Evolutionary conservation across 2,113 vertebrate genomes (phyloP), one percentile per base, ranked within the genome.

Genomic region (Tragelaphus strepsiceros): DNA sequence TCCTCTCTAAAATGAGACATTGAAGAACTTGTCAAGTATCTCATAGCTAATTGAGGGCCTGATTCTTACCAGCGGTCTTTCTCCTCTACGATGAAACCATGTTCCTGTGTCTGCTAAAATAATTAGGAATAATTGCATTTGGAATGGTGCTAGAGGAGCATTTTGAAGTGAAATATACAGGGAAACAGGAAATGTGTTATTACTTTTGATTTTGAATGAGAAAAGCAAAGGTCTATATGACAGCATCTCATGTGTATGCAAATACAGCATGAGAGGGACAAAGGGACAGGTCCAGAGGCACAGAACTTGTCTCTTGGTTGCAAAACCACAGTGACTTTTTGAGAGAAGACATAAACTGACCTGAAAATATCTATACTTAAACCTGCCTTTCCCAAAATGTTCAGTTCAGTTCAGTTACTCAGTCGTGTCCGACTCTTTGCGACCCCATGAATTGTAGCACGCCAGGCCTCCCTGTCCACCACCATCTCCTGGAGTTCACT

Each of bases 141-240:
- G 32, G 11, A 10, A 90, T 43, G 9, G 3, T 9, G 17, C 3
- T 54, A 12, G 6, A 92, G 26, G 39, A 92, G 2, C 53, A 89
- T 39, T 74, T 96, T 88, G 85, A 92, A 83, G 12, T 35, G 77
- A 39, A 53, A 83, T 59, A 49, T 35, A 78, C 71, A 53, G 21
- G 61, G 13, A 78, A 91, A 95, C 43, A 61, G 28, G 21, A 78
- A 53, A 82, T 92, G 85, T 88, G 21, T 78, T 74, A 3, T 91
- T 96, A 13, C 17, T 16, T 91, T 91, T 97, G 51, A 92, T 54
- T 94, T 84, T 81, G 58, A 83, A n/a, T 21, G 85, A 98, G 78
- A 88, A 88, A 83, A 83, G 15, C n/a, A 53, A 67, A 78, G 13
- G 15, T 74, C 13, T 5, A 17, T 35, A 74, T 62, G 16, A 67